These are phyloP conservation scores for Hippocampus comes DNA, from an alignment of 2,113 vertebrate species.

Conservation along the genomic window DNA sequence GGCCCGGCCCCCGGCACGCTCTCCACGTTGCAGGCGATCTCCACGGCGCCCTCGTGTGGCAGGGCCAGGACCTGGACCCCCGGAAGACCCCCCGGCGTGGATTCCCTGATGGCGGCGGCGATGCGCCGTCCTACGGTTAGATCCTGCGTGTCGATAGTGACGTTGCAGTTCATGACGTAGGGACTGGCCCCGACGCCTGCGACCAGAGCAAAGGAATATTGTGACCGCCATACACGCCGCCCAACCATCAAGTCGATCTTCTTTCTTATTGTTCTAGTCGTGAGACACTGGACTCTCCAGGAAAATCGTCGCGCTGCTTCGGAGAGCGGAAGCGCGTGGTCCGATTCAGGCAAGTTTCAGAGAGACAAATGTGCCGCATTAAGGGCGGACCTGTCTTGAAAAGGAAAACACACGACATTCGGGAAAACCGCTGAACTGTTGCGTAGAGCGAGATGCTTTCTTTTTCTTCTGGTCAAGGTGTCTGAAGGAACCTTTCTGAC, in stretches of 20 bases:
- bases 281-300: too few relatives aligned
- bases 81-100: slow-evolving; percentile 59
- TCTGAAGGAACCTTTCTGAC: not conserved
- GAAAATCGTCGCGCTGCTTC: too few relatives aligned
- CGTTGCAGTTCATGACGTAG: slow-evolving; percentile 76
- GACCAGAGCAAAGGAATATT: not conserved
- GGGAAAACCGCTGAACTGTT: too few relatives aligned
- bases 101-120: slow-evolving; percentile 60
- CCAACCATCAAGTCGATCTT: too few relatives aligned
- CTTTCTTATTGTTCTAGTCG: too few relatives aligned
- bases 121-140: slow-evolving; percentile 56
- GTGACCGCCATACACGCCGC: too few relatives aligned
- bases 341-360: too few relatives aligned
- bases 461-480: not conserved
- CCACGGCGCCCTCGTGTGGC: slow-evolving; percentile 64
- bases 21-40: slow-evolving; percentile 77
- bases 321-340: too few relatives aligned
- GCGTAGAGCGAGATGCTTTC: not conserved
- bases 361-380: too few relatives aligned
- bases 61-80: slow-evolving; percentile 73
- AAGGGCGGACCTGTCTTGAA: too few relatives aligned
- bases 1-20: slow-evolving; percentile 51
- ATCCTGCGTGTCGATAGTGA: slow-evolving; percentile 73
- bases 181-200: slow-evolving; percentile 69
- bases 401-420: too few relatives aligned